phyloP scores from a whole-genome alignment of 2,888 invertebrate genomes.

The Agrotis clavis region DNA sequence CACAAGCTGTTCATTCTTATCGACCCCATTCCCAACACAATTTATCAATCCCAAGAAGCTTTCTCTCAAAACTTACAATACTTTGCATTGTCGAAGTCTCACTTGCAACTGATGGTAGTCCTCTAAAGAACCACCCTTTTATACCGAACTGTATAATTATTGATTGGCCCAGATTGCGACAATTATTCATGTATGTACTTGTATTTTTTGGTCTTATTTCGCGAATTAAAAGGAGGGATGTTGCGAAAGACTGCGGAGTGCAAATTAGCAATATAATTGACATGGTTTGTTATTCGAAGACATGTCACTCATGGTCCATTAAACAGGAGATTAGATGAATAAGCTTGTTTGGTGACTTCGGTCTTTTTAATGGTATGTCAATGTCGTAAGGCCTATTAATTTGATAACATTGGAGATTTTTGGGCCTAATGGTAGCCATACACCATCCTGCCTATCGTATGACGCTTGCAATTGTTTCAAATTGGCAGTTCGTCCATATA shows the following conservation, averaged over 20 bases:
- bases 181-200: slow-evolving; percentile 73
- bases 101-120: slow-evolving; percentile 77
- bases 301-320: slow-evolving; percentile 45
- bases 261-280: slow-evolving; percentile 57
- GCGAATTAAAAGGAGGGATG: slow-evolving; percentile 59
- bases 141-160: slow-evolving; percentile 76
- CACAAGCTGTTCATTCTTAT: not conserved
- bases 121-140: slow-evolving; percentile 74
- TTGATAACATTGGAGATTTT: not conserved
- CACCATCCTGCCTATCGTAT: too few relatives aligned
- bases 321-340: slow-evolving; percentile 32
- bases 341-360: slow-evolving; percentile 32
- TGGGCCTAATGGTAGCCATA: too few relatives aligned
- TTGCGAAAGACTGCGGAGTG: slow-evolving; percentile 38
- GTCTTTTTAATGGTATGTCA: slow-evolving; percentile 1
- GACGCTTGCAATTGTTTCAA: too few relatives aligned
- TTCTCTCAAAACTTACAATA: slow-evolving; percentile 74
- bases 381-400: slow-evolving; percentile 3
- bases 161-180: slow-evolving; percentile 76
- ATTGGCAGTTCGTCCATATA: too few relatives aligned
- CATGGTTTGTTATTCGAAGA: slow-evolving; percentile 45
- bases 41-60: slow-evolving; percentile 35
- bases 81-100: slow-evolving; percentile 78
- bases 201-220: slow-evolving; percentile 71
- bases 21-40: slow-evolving; percentile 20